These are phyloP conservation scores for Nomada ruficornis DNA, from an alignment of 2,888 invertebrate genomes.

Conservation along the genomic window DNA sequence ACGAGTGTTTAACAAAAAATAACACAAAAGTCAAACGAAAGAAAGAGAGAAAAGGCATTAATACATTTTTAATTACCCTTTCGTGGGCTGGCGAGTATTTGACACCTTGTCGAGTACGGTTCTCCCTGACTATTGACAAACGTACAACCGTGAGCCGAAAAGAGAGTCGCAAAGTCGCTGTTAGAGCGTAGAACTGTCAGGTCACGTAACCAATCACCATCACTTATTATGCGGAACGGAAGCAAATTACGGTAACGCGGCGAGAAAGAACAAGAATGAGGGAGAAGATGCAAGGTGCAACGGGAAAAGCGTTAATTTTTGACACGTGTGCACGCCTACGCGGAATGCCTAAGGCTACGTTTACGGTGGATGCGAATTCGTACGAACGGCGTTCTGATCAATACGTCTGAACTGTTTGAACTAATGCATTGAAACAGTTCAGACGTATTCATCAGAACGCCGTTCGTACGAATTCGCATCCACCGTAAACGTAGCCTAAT, in stretches of 20 bases:
- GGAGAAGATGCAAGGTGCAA: not conserved
- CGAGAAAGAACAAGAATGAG: constrained; percentile 1
- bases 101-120: not conserved
- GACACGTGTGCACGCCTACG: constrained; percentile 20
- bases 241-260: constrained; percentile 57
- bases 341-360: no score
- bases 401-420: no score
- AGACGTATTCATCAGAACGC: no score
- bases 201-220: constrained; percentile 76
- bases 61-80: constrained; percentile 20
- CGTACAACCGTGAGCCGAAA: constrained; percentile 12
- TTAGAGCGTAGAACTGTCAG: constrained; percentile 59
- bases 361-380: no score
- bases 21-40: not conserved
- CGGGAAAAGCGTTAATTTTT: constrained; percentile 13
- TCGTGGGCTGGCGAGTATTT: not conserved
- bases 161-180: not conserved
- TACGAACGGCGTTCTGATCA: no score
- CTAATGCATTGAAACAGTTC: no score
- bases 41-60: not conserved
- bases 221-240: constrained; percentile 70
- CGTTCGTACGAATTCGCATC: no score
- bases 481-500: no score
- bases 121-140: constrained; percentile 5
- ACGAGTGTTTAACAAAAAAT: not conserved